Conservation (phyloP, 2,888 invertebrate genomes). For the Lordiphosa fenestrarum region DNA sequence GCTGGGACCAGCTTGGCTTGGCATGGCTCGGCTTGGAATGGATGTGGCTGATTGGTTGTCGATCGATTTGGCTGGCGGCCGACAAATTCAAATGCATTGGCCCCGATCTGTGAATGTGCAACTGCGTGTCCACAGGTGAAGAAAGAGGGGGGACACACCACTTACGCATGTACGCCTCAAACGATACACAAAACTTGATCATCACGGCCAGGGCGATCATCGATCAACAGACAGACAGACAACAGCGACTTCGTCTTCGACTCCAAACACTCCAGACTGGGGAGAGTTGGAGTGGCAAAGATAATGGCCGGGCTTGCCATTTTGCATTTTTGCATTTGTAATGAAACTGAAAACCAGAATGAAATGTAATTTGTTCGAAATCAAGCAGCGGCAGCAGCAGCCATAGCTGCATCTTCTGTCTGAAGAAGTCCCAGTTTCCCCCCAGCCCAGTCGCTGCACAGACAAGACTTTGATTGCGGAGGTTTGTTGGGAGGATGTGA, state of each 20-base stretch:
- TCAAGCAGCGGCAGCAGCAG: conserved; percentile 31
- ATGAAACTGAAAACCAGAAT: conserved; percentile 78
- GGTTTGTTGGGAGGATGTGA: conserved; percentile 3
- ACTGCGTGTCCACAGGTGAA: conserved; percentile 22
- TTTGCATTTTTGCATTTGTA: conserved; percentile 79
- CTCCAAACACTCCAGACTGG: conserved; percentile 11
- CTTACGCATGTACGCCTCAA: conserved; percentile 69
- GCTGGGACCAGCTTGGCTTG: conserved; percentile 32
- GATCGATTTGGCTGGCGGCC: conserved; percentile 67
- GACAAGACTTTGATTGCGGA: conserved; percentile 28
- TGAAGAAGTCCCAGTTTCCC: conserved; percentile 13
- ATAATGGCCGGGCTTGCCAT: conserved; percentile 70
- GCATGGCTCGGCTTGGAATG: neutral
- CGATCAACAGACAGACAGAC: conserved; percentile 66
- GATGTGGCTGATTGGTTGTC: conserved; percentile 61
- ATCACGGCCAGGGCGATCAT: conserved; percentile 50
- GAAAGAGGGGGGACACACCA: conserved; percentile 20
- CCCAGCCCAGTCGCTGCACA: conserved; percentile 7
- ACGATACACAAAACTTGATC: conserved; percentile 51
- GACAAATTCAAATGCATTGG: conserved; percentile 69
- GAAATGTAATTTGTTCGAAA: conserved; percentile 69
- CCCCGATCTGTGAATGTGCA: conserved; percentile 65
- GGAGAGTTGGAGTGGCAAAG: conserved; percentile 33
- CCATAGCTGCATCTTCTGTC: conserved; percentile 14
- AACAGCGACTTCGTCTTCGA: conserved; percentile 4